Conservation (phyloP, 2,113 vertebrate genomes). For the Pachycephala philippinensis region DNA sequence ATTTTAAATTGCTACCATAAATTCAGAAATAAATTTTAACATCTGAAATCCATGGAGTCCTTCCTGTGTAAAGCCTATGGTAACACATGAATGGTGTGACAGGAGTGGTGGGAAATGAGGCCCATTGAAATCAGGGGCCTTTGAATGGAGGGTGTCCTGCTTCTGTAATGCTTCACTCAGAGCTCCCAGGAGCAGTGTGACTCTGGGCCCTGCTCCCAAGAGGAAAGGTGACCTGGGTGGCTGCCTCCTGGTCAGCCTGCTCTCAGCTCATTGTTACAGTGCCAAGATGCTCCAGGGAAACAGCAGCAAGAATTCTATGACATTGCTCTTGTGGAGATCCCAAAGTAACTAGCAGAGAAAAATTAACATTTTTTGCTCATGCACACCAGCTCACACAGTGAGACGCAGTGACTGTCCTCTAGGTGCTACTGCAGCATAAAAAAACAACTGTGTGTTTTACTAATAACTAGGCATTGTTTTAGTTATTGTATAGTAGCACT, state of each 20-base stretch:
- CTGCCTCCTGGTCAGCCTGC: not conserved
- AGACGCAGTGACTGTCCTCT: not conserved
- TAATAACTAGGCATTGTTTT: not conserved
- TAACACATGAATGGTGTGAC: not conserved
- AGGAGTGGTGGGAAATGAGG: not conserved
- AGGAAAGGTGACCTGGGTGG: not conserved
- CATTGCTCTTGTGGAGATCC: not conserved
- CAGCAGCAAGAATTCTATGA: not conserved
- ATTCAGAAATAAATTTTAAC: conserved; percentile 27
- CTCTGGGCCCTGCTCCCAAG: not conserved
- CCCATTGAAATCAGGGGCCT: not conserved
- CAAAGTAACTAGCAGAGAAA: not conserved
- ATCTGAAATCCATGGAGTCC: not conserved
- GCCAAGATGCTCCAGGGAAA: not conserved
- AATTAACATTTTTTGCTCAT: not conserved
- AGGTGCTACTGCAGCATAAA: conserved; percentile 14
- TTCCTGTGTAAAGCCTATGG: not conserved
- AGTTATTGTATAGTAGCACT: not conserved
- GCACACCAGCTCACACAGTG: not conserved
- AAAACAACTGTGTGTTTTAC: not conserved
- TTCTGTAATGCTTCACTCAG: not conserved
- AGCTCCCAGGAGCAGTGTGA: not conserved
- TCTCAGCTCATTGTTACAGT: not conserved
- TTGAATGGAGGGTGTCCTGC: not conserved
- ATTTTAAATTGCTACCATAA: conserved; percentile 54